phyloP scores from a whole-genome alignment of 1,140 invertebrate species.

The Pristionchus pacificus region DNA sequence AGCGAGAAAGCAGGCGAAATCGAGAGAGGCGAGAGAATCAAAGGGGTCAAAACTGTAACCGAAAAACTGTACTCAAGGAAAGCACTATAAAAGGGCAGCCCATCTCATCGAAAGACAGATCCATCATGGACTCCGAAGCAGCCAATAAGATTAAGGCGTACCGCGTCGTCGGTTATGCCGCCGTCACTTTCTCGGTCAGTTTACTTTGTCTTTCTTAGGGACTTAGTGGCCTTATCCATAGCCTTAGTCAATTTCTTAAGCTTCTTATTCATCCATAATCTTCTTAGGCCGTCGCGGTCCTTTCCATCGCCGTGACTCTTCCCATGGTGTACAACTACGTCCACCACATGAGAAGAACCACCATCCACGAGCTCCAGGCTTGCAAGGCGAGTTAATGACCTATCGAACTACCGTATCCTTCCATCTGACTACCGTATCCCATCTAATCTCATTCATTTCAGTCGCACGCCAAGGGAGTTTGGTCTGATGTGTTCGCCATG shows the following conservation, averaged over 20 bases:
- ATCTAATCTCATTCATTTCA: background rate
- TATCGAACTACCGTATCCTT: background rate
- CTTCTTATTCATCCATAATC: no score
- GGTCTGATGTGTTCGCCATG: background rate
- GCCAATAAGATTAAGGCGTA: constrained; percentile 18
- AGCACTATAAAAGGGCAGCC: no score
- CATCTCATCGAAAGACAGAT: no score
- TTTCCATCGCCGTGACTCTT: constrained; percentile 30
- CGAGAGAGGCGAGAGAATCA: no score
- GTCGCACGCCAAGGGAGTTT: background rate
- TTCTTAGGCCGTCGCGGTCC: constrained; percentile 29
- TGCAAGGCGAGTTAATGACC: constrained; percentile 5
- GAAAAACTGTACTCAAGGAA: no score
- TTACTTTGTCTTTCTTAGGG: no score
- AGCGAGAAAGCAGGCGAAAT: no score
- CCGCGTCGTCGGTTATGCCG: constrained; percentile 29
- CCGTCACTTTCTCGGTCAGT: constrained; percentile 32
- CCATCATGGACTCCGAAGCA: constrained; percentile 7
- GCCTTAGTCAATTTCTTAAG: no score
- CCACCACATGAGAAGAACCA: constrained; percentile 11
- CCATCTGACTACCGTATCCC: background rate
- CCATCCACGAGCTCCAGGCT: constrained; percentile 7
- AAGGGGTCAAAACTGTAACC: no score
- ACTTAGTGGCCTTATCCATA: no score
- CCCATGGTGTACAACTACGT: constrained; percentile 34